Conservation (phyloP, 2,888 invertebrate genomes). For the Amblyjoppa fuscipennis region DNA sequence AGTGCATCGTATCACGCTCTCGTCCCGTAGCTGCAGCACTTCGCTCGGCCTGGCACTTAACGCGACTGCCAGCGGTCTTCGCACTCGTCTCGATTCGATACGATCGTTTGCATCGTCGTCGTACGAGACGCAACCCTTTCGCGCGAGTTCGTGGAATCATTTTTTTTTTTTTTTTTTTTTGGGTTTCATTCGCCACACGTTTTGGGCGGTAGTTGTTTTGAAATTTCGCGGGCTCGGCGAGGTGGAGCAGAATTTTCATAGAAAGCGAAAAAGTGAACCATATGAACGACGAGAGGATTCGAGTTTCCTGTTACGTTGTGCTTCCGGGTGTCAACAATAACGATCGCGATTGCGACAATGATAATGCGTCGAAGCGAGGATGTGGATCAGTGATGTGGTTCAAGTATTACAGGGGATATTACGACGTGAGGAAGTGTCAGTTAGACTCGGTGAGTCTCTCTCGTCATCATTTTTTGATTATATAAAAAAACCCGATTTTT, state of each 20-base stretch:
- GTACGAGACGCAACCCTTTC: not conserved
- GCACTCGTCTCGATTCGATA: slow-evolving; percentile 22
- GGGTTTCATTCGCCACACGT: not conserved
- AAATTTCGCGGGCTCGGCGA: not conserved
- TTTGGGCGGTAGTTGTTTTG: not conserved
- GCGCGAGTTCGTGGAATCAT: not conserved
- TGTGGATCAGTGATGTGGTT: slow-evolving; percentile 80
- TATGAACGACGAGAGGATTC: slow-evolving; percentile 69
- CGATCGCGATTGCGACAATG: slow-evolving; percentile 41
- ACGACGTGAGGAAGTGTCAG: slow-evolving; percentile 81
- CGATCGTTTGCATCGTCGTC: slow-evolving; percentile 4
- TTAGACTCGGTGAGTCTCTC: slow-evolving; percentile 79
- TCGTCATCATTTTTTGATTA: slow-evolving; percentile 11
- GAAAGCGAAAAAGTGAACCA: slow-evolving; percentile 31
- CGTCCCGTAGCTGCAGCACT: slow-evolving; percentile 52
- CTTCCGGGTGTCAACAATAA: slow-evolving; percentile 60
- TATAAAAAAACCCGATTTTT: not conserved
- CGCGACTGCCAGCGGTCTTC: slow-evolving; percentile 10
- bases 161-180: not conserved
- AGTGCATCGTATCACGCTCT: slow-evolving; percentile 80
- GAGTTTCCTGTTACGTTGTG: slow-evolving; percentile 67
- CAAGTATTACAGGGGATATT: slow-evolving; percentile 83
- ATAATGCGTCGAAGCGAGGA: slow-evolving; percentile 67
- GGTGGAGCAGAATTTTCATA: not conserved
- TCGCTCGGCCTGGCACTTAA: slow-evolving; percentile 33